Conservation (phyloP, 2,888 invertebrate species). For the Athalia cordata region DNA sequence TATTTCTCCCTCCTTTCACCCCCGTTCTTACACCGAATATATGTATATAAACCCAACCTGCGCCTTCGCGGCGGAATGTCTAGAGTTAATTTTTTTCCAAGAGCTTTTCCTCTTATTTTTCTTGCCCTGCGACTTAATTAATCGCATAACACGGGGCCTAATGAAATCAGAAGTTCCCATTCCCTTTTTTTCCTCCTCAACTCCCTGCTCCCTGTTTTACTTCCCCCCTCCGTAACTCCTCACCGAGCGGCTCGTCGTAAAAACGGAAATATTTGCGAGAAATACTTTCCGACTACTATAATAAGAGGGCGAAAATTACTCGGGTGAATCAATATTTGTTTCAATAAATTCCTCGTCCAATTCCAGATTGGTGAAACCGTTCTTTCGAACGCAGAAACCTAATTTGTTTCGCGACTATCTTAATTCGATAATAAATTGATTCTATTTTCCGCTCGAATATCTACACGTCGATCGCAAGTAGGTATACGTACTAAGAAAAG, state of each 20-base stretch:
- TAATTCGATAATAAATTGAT: conserved; percentile 25
- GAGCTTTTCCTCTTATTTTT: conserved; percentile 66
- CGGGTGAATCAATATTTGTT: conserved; percentile 43
- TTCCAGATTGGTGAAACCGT: conserved; percentile 8
- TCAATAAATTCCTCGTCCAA: conserved; percentile 35
- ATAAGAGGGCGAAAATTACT: conserved; percentile 28
- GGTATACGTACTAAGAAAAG: neutral
- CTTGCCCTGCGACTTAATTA: conserved; percentile 72
- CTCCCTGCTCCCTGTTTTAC: conserved; percentile 9
- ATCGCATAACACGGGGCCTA: conserved; percentile 74
- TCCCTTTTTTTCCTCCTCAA: conserved; percentile 58
- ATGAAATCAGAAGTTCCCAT: conserved; percentile 71
- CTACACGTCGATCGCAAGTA: conserved; percentile 26
- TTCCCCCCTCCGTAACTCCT: conserved; percentile 47
- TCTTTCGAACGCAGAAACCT: neutral
- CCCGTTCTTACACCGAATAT: neutral
- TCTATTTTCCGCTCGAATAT: conserved; percentile 36
- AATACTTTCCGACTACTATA: conserved; percentile 63
- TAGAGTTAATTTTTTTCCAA: conserved; percentile 43
- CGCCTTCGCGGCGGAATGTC: conserved; percentile 36
- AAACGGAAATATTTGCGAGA: conserved; percentile 70
- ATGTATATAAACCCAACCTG: neutral
- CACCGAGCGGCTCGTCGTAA: conserved; percentile 57
- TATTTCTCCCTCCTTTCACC: conserved; percentile 31
- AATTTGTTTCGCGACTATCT: conserved; percentile 7